Percentiles rank a stretch among this genome's conserved stretches.
These are phyloP conservation scores for Chrysomela aeneicollis DNA, from an alignment of 2,888 invertebrate genomes.

Conservation along the genomic window DNA sequence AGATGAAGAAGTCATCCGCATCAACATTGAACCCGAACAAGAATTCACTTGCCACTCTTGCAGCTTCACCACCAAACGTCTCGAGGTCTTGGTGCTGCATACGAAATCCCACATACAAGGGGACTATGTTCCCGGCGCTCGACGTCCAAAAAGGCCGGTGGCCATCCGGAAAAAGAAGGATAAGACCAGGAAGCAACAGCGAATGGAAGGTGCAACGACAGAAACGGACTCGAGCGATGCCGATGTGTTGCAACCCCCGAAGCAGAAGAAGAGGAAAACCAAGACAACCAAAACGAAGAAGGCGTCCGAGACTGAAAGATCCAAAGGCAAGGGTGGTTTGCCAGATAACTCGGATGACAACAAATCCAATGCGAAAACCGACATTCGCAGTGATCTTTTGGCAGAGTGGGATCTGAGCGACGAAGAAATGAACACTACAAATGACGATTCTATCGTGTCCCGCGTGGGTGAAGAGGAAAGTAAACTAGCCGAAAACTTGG, in stretches of 20 bases:
- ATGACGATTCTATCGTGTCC: slow-evolving; percentile 10
- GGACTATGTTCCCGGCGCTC: slow-evolving; percentile 45
- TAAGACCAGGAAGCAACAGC: slow-evolving; percentile 28
- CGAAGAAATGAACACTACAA: slow-evolving; percentile 46
- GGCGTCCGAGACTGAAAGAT: slow-evolving; percentile 38
- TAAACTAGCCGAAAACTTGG: not conserved
- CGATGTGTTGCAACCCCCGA: slow-evolving; percentile 22
- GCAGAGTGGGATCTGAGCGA: slow-evolving; percentile 79
- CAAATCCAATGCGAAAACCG: slow-evolving; percentile 59
- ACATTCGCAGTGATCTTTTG: slow-evolving; percentile 73
- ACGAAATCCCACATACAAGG: slow-evolving; percentile 73
- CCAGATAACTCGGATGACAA: slow-evolving; percentile 7
- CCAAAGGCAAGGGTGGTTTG: not conserved
- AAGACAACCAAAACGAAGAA: slow-evolving; percentile 60
- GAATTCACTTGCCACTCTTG: slow-evolving; percentile 48
- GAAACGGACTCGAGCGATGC: slow-evolving; percentile 37
- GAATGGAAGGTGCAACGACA: slow-evolving; percentile 8
- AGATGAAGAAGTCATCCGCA: slow-evolving; percentile 45
- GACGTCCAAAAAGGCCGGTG: slow-evolving; percentile 39
- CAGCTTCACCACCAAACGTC: slow-evolving; percentile 69
- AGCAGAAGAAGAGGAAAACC: slow-evolving; percentile 40
- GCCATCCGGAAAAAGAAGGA: slow-evolving; percentile 29
- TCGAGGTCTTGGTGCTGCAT: slow-evolving; percentile 79
- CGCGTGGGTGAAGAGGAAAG: not conserved
- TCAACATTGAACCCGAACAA: slow-evolving; percentile 45